A percentile compares a stretch with the other conserved stretches of the same genome.
phyloP scores from a whole-genome alignment of 2,888 invertebrate species.

The Therioaphis trifolii region DNA sequence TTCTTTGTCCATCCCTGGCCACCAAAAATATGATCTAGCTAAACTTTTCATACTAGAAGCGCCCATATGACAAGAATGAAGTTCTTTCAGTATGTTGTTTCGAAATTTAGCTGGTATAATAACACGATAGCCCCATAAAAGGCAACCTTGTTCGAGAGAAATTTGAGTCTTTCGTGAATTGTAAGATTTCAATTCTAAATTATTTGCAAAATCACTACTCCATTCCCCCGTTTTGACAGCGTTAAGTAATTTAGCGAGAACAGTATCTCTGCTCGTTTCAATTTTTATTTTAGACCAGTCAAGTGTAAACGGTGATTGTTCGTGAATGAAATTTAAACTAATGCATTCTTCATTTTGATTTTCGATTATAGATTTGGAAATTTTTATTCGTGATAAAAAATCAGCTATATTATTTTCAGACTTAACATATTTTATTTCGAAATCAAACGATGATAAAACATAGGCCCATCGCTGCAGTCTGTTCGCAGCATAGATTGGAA shows the following conservation, averaged over 20 bases:
- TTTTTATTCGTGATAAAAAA: too few species aligned
- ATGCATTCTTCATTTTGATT: too few species aligned
- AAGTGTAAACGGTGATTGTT: too few species aligned
- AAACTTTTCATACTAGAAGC: conserved; percentile 18
- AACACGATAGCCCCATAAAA: conserved; percentile 23
- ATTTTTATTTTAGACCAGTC: too few species aligned
- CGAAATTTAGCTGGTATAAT: conserved; percentile 29
- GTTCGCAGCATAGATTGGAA: too few species aligned
- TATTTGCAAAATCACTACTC: conserved; percentile 9
- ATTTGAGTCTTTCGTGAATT: conserved; percentile 7
- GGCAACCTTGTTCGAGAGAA: conserved; percentile 2
- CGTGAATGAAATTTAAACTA: too few species aligned
- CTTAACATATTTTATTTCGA: too few species aligned
- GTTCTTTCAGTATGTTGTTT: conserved; percentile 18
- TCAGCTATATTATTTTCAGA: too few species aligned
- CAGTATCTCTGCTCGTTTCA: conserved; percentile 22
- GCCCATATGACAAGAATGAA: conserved; percentile 16
- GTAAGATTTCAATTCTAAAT: conserved; percentile 8
- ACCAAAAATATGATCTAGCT: conserved; percentile 32
- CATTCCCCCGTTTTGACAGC: conserved; percentile 17
- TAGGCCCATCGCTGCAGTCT: too few species aligned
- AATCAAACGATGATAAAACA: too few species aligned
- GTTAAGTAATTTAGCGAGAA: conserved; percentile 49
- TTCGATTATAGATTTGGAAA: too few species aligned
- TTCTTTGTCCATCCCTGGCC: background rate